Evolutionary conservation across 2,797 vertebrate genomes (phyloP).

Genomic region (Naso thynnoides): DNA sequence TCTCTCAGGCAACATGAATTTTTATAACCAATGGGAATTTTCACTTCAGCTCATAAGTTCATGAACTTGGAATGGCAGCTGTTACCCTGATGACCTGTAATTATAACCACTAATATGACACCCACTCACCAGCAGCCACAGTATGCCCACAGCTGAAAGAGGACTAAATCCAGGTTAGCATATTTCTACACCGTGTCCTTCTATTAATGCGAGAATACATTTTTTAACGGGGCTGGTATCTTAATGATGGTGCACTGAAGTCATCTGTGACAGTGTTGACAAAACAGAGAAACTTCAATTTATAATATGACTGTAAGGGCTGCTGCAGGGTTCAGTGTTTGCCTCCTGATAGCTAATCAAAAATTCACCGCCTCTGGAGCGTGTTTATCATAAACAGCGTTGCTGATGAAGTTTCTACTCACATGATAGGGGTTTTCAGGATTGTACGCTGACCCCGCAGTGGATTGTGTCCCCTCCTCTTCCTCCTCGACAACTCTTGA

Average conservation of each 20-base stretch:
- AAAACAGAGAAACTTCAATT: constrained; percentile 59
- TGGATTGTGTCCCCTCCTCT: constrained; percentile 69
- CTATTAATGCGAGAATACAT: constrained; percentile 35
- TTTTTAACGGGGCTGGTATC: constrained; percentile 38
- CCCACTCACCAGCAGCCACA: constrained; percentile 30
- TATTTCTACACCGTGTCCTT: constrained; percentile 24
- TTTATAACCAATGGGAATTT: constrained; percentile 69
- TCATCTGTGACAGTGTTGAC: constrained; percentile 63
- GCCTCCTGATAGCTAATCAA: constrained; percentile 61
- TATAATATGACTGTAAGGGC: constrained; percentile 58
- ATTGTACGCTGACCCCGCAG: constrained; percentile 82
- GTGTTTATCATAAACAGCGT: constrained; percentile 46
- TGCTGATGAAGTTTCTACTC: constrained; percentile 69
- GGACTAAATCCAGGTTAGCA: constrained; percentile 39
- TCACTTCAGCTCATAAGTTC: constrained; percentile 60
- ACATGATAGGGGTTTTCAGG: constrained; percentile 95
- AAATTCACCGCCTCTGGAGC: constrained; percentile 45
- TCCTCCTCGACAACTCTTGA: constrained; percentile 69
- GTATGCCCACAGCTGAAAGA: constrained; percentile 30
- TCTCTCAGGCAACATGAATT: constrained; percentile 63
- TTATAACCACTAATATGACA: constrained; percentile 58
- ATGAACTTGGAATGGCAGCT: constrained; percentile 59
- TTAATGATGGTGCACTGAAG: constrained; percentile 32
- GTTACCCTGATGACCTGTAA: constrained; percentile 63
- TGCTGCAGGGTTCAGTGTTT: constrained; percentile 49